Conservation (phyloP, 2,888 invertebrate genomes). For the Diachrysia chrysitis region DNA sequence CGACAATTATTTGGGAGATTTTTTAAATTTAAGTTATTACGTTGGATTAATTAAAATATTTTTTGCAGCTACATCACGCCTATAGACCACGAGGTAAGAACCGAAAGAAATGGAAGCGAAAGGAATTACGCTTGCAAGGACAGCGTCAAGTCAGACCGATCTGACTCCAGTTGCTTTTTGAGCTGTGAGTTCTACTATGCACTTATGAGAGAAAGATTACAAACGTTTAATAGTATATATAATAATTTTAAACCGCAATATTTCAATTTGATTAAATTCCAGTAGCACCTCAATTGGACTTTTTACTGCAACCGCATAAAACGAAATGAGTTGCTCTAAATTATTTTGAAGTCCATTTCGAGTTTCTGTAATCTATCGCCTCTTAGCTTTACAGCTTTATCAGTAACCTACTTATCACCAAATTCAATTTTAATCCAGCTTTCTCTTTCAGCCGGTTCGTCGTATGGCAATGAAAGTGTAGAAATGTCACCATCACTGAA, state of each 20-base stretch:
- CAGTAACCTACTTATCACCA: neutral
- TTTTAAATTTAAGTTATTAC: slow-evolving; percentile 7
- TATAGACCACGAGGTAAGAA: slow-evolving; percentile 86
- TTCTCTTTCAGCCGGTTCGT: slow-evolving; percentile 80
- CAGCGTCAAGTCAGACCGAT: slow-evolving; percentile 79
- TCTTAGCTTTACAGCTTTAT: slow-evolving; percentile 46
- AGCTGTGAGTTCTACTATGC: slow-evolving; percentile 83
- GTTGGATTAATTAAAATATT: neutral
- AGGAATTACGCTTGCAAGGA: slow-evolving; percentile 79
- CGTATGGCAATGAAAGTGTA: slow-evolving; percentile 86
- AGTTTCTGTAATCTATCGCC: slow-evolving; percentile 29
- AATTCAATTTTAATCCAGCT: neutral
- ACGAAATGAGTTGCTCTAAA: neutral
- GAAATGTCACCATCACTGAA: slow-evolving; percentile 84
- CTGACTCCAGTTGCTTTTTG: slow-evolving; percentile 88
- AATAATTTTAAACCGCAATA: too few relatives aligned
- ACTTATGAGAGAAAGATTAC: slow-evolving; percentile 49
- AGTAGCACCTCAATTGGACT: neutral
- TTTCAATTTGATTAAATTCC: neutral
- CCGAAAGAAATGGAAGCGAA: slow-evolving; percentile 66
- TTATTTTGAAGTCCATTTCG: neutral
- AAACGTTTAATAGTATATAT: neutral
- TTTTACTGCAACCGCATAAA: neutral
- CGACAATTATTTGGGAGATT: too few relatives aligned
- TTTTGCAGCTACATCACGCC: slow-evolving; percentile 84